Evolutionary conservation across 2,113 vertebrate genomes (phyloP), one percentile per base, ranked within the genome.

Genomic region (Tachuris rubrigastra): DNA sequence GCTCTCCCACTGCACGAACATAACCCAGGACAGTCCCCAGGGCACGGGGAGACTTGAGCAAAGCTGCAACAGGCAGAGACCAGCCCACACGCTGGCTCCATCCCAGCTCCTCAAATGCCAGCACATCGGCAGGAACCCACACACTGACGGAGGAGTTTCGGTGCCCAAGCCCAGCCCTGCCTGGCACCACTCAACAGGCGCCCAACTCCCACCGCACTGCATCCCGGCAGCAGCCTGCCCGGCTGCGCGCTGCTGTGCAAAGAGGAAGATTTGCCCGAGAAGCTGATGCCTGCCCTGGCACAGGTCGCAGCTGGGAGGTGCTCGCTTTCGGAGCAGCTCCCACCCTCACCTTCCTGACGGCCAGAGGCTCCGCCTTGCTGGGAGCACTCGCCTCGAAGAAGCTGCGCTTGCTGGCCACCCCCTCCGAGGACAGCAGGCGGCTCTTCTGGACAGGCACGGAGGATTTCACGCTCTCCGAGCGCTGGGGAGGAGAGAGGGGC

Each of bases 381-480:
- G 85, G 89, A 63, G 83, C 74, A 3, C 98, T 98, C 5, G 97
- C 98, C 97, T 99, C 99, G 87, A 99, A 99, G 59, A 99, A 96
- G 55, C 97, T 98, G 83, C 99, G 98, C 93, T 99, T 99, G 97
- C 98, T 98, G 77, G 99, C 98, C 50, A 99, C 98, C 13, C 99
- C 98, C 1, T 98, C 98, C 6, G 98, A 94, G 71, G 98, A 88
- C 74, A 98, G 73, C 15, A 96, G 83, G 85, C 98, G 85, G 24
- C 97, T 98, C 46, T 98, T 98, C 89, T 98, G 98, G 55, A 97
- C 31, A 4, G 98, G 75, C n/a, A 95, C 86, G 10, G 98, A 93
- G 5, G 97, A 95, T 83, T 97, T 98, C 18, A 87, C 35, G 0
- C 84, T 92, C 58, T 98, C 99, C 0, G 99, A 98, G 95, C 98